Evolutionary conservation across 2,888 invertebrate species (phyloP), one percentile per base, ranked within the genome.

Genomic region (Syrphus vitripennis): DNA sequence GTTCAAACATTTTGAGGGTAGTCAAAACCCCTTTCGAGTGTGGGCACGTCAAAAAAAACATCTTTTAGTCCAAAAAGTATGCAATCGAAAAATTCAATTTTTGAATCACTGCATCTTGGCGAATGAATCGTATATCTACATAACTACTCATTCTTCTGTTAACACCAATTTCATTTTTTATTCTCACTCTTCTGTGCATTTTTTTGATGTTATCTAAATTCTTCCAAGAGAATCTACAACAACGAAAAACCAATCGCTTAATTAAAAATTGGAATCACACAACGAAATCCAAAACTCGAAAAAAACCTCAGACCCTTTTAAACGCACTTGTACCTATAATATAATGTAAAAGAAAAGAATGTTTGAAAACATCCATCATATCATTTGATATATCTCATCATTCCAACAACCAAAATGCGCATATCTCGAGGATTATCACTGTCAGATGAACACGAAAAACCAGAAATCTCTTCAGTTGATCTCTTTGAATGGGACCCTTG

Each of bases 391-490:
- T 45, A 72, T 69, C 63, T 75, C 75, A 53, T 63, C 75, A 76
- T 65, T 71, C 78, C 63, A 55, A 42, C 79, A 59, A 79, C 79
- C 34, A 80, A 83, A 79, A 78, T 74, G 83, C 78, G 83, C 83
- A 80, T 80, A 80, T 76, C 77, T 77, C 31, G 19, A 16, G 71
- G 81, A 86, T 81, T 86, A 86, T 86, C 86, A 57, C 81, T 77
- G 72, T 86, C 86, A 81, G 55, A 50, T 50, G 72, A 29, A 70
- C 65, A 76, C 42, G 59, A 70, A 61, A 65, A 63, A 42, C 14
- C 21, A 45, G 69, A 86, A 76, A 86, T 74, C 80, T 61, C 29
- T 19, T 16, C 29, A 10, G 48, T 40, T 53, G 84, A 84, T 77
- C 80, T 81, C 81, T 84, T 84, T 84, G 84, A 84, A 76, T 76